Evolutionary conservation across 2,797 vertebrate species (phyloP), one percentile per base, ranked within the genome.

Genomic region (Ceyx erithaca): DNA sequence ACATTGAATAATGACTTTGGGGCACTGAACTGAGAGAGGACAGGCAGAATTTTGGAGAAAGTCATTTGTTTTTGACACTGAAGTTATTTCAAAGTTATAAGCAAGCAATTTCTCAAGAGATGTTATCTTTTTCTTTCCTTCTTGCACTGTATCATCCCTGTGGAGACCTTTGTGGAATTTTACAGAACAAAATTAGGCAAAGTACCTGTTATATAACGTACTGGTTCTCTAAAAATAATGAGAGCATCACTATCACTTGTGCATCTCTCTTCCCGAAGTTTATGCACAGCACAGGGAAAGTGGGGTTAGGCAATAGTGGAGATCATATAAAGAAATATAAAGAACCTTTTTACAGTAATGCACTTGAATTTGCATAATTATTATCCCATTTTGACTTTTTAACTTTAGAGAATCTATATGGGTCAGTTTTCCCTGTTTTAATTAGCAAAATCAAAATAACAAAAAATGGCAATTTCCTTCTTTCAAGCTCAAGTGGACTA

Each of bases 361-460:
- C 69, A 80, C 52, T 88, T 64, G 88, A 63, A 93, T 96, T 95
- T 94, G 82, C 95, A 96, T 96, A 92, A 95, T 96, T 94, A 96
- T 94, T 84, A 96, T 89, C 85, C 76, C 69, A 85, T 95, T 95
- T 94, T 97, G 90, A 94, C 89, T 96, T 96, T 96, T 97, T 92
- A 96, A 97, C 93, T 96, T 95, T 82, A 93, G 85, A 92, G 71
- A 82, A 72, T 92, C 70, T 94, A 94, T 91, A 79, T 95, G 87
- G 95, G 91, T 96, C 94, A 96, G 79, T 97, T 97, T 97, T 82
- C 88, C 93, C 85, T 68, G 23, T 89, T 78, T 96, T 96, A 95
- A 96, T 96, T 96, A 96, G 90, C 67, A 96, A 97, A 97, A 95
- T 95, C 88, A 96, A 94, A 97, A 96, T 94, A 96, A 95, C 70